Evolutionary conservation across 2,797 vertebrate genomes (phyloP).

Genomic region (Podargus strigoides): DNA sequence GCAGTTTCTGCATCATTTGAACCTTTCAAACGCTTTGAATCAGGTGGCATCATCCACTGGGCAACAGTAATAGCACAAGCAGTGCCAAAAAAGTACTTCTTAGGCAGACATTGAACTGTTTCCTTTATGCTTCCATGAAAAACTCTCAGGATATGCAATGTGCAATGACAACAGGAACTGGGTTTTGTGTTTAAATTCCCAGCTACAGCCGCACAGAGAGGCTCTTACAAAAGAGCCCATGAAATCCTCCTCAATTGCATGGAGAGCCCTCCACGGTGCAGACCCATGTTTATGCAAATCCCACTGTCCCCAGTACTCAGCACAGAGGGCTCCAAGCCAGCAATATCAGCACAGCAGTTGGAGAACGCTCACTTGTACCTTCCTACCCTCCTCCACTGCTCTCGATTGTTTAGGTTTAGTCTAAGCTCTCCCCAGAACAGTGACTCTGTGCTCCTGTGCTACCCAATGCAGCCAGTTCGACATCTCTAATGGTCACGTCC

Average conservation of each 20-base stretch:
- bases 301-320: rapidly evolving
- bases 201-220: not conserved
- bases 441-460: not conserved
- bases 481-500: not conserved
- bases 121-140: not conserved
- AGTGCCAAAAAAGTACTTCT: not conserved
- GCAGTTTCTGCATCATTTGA: not conserved
- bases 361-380: not conserved
- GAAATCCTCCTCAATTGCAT: not conserved
- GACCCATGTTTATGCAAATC: not conserved
- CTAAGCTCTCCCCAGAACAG: not conserved
- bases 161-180: not conserved
- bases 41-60: not conserved
- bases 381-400: not conserved
- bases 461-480: rapidly evolving
- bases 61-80: not conserved
- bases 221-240: not conserved
- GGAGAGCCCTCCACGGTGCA: not conserved
- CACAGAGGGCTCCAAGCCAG: not conserved
- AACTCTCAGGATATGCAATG: not conserved
- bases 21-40: not conserved
- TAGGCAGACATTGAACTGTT: not conserved
- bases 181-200: not conserved
- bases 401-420: not conserved
- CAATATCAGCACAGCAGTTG: not conserved